Percentiles rank a stretch among this genome's conserved stretches.
These are phyloP conservation scores for human DNA, from an alignment of 2,113 vertebrate genomes.

Conservation along the genomic window GRCh38 chr16:48110501-48111000, in stretches of 20 bases:
- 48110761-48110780: background rate
- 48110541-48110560: background rate
- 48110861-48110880: background rate
- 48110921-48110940: background rate
- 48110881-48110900: background rate
- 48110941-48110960: background rate
- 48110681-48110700: background rate
- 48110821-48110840: background rate
- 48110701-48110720: background rate
- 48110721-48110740: background rate
- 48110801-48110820: background rate
- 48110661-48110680: background rate
- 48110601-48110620: background rate
- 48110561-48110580: background rate
- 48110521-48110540: accelerated
- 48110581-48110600: background rate
- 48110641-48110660: background rate
- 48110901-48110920: background rate
- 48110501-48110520: no score
- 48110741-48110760: background rate
- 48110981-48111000: background rate
- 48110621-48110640: background rate
- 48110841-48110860: background rate
- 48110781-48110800: background rate
- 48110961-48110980: background rate